Base-by-base conservation (phyloP, 2,888 invertebrate species). In the Perizoma flavofasciatum region DNA sequence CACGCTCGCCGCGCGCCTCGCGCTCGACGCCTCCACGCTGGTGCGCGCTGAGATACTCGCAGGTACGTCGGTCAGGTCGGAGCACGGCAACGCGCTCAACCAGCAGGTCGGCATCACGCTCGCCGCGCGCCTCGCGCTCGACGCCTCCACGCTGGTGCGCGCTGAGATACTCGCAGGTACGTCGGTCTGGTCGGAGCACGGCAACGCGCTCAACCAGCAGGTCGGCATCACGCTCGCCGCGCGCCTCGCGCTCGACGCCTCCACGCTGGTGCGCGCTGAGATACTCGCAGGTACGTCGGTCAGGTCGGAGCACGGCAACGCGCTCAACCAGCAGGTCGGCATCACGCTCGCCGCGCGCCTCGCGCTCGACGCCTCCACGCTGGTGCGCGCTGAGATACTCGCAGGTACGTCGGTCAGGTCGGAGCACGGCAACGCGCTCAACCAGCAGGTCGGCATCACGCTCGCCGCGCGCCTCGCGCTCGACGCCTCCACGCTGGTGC, bases 31-130 rank as follows among this genome's bases (percentile, higher is more conserved):
- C 93, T 96, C 97, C 72, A 96, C 96, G 62, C 89, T 98, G 72
- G 98, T 98, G 68, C 94, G 99, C 67, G 93, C 95, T 78, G 97
- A 99, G 91, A 92, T 98, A 61, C 95, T 97, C 0, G 96, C 97
- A 49, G 98, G 98, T 59, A 87, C 8, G 40, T 37, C 22, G 3
- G 95, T 96, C 79, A 95, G 98, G 72, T 96, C 96, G 51, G 98
- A 98, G 79, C 98, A 99, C 88, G 98, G 98, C 46, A 97, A 97
- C 86, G 97, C 96, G 79, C 97, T 98, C 61, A 98, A 98, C 92
- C 97, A 98, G 79, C 96, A 96, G 73, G 96, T 99, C 68, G 98
- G 97, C 65, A 96, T 97, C 92, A 96, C 95, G 56, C 93, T 99
- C 68, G 94, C 97, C 54, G 95, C 95, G 76, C 95, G 95, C 39